A percentile compares a stretch with the other conserved stretches of the same genome.
Evolutionary conservation across 2,797 vertebrate genomes (phyloP).

Genomic region (Chlorospingus semifuscus): DNA sequence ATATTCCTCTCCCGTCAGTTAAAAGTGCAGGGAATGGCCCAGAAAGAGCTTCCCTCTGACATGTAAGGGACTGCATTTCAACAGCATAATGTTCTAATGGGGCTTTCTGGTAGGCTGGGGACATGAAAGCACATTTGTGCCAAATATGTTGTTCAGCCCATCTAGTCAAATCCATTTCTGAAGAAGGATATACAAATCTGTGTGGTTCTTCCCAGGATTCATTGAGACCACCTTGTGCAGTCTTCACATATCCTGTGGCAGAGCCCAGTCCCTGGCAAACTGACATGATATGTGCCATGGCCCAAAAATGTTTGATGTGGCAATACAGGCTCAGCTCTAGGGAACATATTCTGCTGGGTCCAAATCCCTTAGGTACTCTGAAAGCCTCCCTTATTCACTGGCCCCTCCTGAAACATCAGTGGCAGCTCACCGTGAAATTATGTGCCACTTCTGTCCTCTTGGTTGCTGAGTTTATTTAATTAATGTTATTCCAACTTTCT

Average conservation of each 20-base stretch:
- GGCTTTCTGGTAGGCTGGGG: background rate
- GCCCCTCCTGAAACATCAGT: background rate
- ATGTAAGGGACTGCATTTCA: fast-evolving
- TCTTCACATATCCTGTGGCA: background rate
- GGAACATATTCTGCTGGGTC: background rate
- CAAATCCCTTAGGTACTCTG: background rate
- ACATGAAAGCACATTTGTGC: background rate
- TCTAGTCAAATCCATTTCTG: background rate
- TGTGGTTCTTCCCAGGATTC: background rate
- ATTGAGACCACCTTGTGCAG: background rate
- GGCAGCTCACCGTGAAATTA: background rate
- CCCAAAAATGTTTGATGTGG: conserved; percentile 17
- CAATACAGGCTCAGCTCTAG: background rate
- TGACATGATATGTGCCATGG: background rate
- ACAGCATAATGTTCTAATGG: background rate
- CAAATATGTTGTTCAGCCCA: background rate
- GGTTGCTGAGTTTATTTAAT: background rate
- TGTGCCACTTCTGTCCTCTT: background rate
- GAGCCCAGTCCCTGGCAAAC: conserved; percentile 2
- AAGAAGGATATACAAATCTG: background rate
- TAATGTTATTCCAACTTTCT: background rate
- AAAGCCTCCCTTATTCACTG: background rate
- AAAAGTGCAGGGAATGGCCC: background rate
- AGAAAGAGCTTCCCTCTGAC: background rate
- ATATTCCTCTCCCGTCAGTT: background rate